Evolutionary conservation across 1,140 invertebrate genomes (phyloP), one percentile per base, ranked within the genome.

Genomic region (Bombus confusus): DNA sequence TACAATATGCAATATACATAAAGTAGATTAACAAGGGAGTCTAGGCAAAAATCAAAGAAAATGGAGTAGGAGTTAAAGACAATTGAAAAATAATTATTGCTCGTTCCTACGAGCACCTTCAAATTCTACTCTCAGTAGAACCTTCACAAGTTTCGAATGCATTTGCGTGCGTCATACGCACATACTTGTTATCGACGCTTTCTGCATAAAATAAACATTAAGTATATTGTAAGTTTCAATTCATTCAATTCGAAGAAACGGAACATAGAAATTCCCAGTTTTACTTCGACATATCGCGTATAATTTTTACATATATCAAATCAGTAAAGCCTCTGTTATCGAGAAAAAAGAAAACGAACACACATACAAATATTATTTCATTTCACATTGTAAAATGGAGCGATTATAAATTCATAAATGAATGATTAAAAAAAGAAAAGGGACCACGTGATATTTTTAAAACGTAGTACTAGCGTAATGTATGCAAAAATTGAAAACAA

Each of bases 311-410:
- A 52, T 62, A n/a, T 66, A 39, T 39, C 72, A 25, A 71, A 84
- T 59, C 57, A 37, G 22, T 47, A 71, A 80, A 71, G 74, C 39
- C 22, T 78, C 64, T 43, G 28, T 52, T 66, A 83, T 43, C 43
- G 52, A 77, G 15, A n/a, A 22, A 74, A 73, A 47, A 37, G 22
- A 57, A 57, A 83, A 12, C 64, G 64, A 79, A 71, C 82, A 80
- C 80, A 62, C 74, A 41, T 75, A 86, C 28, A 66, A 64, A 72
- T 81, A 76, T 87, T 88, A 25, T 88, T 80, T 47, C 31, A 34
- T 62, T 80, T 80, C 59, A 57, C 80, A 75, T n/a, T 77, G 71
- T 90, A 88, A 90, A 90, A 90, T 90, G 89, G 86, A 90, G 86
- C 66, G 76, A 86, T 87, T 74, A 82, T 25, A 71, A 57, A 77